Evolutionary conservation across 1,140 invertebrate genomes (phyloP).

Genomic region (Rhyzopertha dominica): DNA sequence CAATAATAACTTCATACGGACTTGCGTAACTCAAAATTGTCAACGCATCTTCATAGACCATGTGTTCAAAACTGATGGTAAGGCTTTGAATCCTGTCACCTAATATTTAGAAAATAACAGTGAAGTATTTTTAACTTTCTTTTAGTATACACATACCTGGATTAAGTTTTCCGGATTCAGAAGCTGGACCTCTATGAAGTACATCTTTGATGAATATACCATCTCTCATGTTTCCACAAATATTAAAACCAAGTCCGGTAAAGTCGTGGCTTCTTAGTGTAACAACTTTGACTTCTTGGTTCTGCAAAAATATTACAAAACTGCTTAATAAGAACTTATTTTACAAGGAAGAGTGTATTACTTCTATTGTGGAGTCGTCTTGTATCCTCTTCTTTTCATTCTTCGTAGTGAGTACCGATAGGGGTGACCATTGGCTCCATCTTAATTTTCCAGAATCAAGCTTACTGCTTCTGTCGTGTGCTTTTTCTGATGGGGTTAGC

Average conservation of each 20-base stretch:
- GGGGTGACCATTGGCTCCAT: conserved; percentile 51
- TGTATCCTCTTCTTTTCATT: conserved; percentile 54
- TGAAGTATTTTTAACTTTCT: background rate
- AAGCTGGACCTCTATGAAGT: conserved; percentile 79
- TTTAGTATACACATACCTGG: conserved; percentile 61
- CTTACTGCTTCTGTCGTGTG: conserved; percentile 16
- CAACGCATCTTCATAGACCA: conserved; percentile 85
- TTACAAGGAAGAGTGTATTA: conserved; percentile 40
- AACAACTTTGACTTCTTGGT: conserved; percentile 55
- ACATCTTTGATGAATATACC: conserved; percentile 86
- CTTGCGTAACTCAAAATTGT: conserved; percentile 86
- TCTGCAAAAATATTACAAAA: conserved; percentile 27
- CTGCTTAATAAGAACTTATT: conserved; percentile 2
- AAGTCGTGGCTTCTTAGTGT: conserved; percentile 80
- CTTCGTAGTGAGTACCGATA: conserved; percentile 47
- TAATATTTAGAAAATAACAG: conserved; percentile 49
- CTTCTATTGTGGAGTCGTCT: conserved; percentile 63
- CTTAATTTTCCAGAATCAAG: conserved; percentile 39
- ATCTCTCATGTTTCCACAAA: conserved; percentile 82
- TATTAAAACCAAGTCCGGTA: conserved; percentile 85
- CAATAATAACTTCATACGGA: conserved; percentile 78
- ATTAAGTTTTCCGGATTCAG: conserved; percentile 74
- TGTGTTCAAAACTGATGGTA: conserved; percentile 79
- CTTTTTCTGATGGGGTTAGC: conserved; percentile 29
- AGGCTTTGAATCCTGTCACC: conserved; percentile 82